Conservation (phyloP, 1,140 invertebrate species). For the Heliconius congener region DNA sequence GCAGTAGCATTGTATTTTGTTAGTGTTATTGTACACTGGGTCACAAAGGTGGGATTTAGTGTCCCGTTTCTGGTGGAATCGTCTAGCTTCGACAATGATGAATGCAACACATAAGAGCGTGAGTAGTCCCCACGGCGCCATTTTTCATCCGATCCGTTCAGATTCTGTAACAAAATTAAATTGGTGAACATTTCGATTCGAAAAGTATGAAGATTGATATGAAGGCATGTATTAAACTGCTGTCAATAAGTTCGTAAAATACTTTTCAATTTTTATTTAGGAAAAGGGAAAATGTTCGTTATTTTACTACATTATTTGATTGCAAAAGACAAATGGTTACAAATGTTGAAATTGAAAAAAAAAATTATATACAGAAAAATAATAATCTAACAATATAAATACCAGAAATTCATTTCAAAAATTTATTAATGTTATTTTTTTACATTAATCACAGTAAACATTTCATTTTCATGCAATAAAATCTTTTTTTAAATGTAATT, state of each 20-base stretch:
- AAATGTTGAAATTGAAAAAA: too few species aligned
- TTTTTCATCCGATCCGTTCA: constrained; percentile 44
- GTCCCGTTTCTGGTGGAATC: constrained; percentile 58
- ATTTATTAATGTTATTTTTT: too few species aligned
- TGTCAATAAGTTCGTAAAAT: background rate
- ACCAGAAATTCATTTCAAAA: too few species aligned
- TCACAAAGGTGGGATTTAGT: constrained; percentile 55
- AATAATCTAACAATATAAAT: too few species aligned
- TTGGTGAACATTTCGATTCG: background rate
- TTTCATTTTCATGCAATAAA: too few species aligned
- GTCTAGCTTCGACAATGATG: constrained; percentile 54
- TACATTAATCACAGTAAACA: too few species aligned
- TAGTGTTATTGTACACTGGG: constrained; percentile 55
- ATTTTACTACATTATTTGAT: background rate
- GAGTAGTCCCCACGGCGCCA: constrained; percentile 59
- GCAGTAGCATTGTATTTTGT: constrained; percentile 68
- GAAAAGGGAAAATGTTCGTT: background rate
- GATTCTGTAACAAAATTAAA: constrained; percentile 47
- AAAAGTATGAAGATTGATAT: background rate
- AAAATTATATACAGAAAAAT: too few species aligned
- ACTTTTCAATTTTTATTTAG: background rate
- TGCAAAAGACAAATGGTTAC: background rate
- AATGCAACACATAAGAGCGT: constrained; percentile 51
- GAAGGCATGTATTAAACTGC: background rate
- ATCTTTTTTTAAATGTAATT: too few species aligned